These are phyloP conservation scores for Acleris cristana DNA, from an alignment of 2,888 invertebrate species.

Conservation along the genomic window DNA sequence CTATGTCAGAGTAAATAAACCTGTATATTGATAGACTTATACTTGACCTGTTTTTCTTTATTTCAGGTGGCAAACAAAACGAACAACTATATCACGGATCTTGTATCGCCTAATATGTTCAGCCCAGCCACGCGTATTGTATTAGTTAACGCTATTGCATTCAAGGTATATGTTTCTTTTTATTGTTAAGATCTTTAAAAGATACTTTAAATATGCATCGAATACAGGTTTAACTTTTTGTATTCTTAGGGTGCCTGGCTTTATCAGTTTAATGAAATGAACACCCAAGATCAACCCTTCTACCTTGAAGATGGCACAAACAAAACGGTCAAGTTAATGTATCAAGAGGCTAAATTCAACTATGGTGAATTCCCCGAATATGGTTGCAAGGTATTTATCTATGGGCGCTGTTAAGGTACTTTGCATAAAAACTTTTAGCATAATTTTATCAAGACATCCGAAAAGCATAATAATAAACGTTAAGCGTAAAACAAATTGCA, in stretches of 20 bases:
- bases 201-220: too few species aligned
- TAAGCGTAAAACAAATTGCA: too few species aligned
- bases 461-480: too few species aligned
- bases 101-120: slow-evolving; percentile 48
- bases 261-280: slow-evolving; percentile 24
- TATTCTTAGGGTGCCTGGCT: slow-evolving; percentile 33
- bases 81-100: slow-evolving; percentile 51
- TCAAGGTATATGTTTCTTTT: slow-evolving; percentile 41
- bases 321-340: slow-evolving; percentile 29
- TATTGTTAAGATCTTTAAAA: too few species aligned
- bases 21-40: not conserved
- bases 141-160: slow-evolving; percentile 58
- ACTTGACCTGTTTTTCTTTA: not conserved
- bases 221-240: not conserved
- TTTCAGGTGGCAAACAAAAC: slow-evolving; percentile 54
- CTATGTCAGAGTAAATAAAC: too few species aligned
- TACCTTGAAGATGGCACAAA: slow-evolving; percentile 22
- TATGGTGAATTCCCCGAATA: slow-evolving; percentile 28
- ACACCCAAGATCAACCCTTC: slow-evolving; percentile 29
- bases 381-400: slow-evolving; percentile 28
- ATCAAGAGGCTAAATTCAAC: slow-evolving; percentile 19
- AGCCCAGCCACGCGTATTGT: slow-evolving; percentile 48
- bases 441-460: too few species aligned
- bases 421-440: too few species aligned
- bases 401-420: too few species aligned